Evolutionary conservation across 1,140 invertebrate species (phyloP), one percentile per base, ranked within the genome.

Genomic region (Drosophila mauritiana): DNA sequence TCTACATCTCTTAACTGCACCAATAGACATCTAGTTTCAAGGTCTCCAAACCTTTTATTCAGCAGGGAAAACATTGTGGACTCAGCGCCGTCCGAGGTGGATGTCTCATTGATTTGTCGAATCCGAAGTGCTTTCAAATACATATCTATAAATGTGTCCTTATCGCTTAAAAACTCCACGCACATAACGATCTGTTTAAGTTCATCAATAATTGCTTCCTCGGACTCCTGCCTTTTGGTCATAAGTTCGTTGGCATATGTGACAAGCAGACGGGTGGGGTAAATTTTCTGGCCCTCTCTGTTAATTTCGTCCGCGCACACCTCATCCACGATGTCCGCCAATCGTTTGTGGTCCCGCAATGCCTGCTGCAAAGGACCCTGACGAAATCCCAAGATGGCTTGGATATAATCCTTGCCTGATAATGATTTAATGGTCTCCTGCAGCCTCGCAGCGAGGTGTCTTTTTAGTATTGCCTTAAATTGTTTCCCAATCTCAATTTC

Each of bases 71-170:
- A 15, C 64, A 70, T 57, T n/a, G 36, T 17, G 7, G 7, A 22
- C 43, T 70, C 67, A 13, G 25, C 13, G 13, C 34, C 36, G 20
- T 56, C 25, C 4, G 51, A 70, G 3, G 34, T 13, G 4, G 49
- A 69, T 22, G 36, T 57, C 27, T 70, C 51, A 1, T 36, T 13
- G 6, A 70, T 40, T 7, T 40, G 51, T 13, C 67, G 64, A 2
- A 4, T 34, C 3, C 13, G 5, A 3, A 69, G 17, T 0, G 1
- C 4, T 2, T 10, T 1, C 15, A 1, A n/a, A n/a, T 36, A 70
- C 5, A 1, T 4, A 0, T 1, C 4, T 10, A 70, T 6, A 1
- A 48, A 56, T n/a, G 0, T 3, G 8, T 69, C 43, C 15, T 48
- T 48, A 12, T 70, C 36, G 27, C 10, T 5, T 5, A 70, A 20